phyloP scores from a whole-genome alignment of 2,888 invertebrate species.

The Athrips mouffetella region DNA sequence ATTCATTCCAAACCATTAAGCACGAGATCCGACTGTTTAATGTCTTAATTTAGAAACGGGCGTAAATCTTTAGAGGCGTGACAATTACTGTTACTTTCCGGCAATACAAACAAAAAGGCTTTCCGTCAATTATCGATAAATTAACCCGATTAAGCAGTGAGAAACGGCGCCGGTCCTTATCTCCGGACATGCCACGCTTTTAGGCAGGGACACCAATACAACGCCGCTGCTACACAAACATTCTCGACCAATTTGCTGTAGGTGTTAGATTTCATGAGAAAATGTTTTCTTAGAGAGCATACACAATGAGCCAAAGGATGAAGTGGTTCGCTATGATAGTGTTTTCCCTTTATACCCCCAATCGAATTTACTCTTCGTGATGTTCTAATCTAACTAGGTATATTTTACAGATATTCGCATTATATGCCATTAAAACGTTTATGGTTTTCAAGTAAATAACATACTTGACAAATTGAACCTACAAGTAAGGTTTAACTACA shows the following conservation, averaged over 20 bases:
- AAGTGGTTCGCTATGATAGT: no score
- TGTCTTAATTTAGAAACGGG: conserved; percentile 78
- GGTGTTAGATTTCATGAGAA: conserved; percentile 68
- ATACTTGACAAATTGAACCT: no score
- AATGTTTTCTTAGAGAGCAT: not conserved
- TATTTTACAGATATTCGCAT: no score
- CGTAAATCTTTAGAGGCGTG: conserved; percentile 79
- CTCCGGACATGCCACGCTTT: conserved; percentile 74
- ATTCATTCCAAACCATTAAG: conserved; percentile 78
- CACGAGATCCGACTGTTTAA: conserved; percentile 77
- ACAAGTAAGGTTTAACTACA: no score
- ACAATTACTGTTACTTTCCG: conserved; percentile 78
- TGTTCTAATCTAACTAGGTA: no score
- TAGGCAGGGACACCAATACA: conserved; percentile 68
- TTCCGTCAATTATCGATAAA: conserved; percentile 79
- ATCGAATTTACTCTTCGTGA: no score
- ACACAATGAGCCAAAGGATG: no score
- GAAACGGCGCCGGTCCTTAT: conserved; percentile 75
- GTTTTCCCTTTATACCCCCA: no score
- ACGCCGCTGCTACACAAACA: conserved; percentile 51
- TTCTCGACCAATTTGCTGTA: conserved; percentile 70
- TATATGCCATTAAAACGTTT: no score
- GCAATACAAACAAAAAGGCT: conserved; percentile 78
- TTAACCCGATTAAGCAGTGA: conserved; percentile 76
- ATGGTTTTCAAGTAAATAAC: no score